Evolutionary conservation across 2,113 vertebrate genomes (phyloP).

Genomic region (Tringa solitaria): DNA sequence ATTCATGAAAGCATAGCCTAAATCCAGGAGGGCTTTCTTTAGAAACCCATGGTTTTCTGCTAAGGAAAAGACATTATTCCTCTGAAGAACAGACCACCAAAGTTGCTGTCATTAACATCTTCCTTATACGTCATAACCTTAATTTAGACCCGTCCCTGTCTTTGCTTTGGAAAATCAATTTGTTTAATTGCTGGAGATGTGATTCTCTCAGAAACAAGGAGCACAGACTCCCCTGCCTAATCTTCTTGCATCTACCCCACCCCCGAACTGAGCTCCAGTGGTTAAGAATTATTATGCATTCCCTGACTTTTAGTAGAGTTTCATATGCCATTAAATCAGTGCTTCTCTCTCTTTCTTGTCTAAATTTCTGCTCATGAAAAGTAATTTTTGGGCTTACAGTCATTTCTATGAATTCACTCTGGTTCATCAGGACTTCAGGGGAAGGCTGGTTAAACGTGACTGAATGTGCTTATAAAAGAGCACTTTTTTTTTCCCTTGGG

Average conservation of each 20-base stretch:
- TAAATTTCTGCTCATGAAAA: neutral
- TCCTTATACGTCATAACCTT: neutral
- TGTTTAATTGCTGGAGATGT: neutral
- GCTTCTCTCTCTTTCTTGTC: neutral
- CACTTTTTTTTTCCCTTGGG: neutral
- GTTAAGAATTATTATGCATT: neutral
- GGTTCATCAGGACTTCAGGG: neutral
- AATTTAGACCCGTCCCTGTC: neutral
- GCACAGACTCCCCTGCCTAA: neutral
- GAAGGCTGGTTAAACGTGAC: neutral
- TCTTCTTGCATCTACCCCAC: neutral
- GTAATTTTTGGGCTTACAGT: neutral
- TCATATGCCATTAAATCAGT: neutral
- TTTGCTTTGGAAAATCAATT: neutral
- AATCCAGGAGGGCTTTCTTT: neutral
- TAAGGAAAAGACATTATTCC: neutral
- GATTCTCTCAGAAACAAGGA: neutral
- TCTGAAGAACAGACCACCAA: neutral
- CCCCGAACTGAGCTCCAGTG: neutral
- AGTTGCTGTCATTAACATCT: neutral
- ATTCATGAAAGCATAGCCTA: neutral
- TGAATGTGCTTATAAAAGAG: neutral
- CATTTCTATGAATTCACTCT: neutral
- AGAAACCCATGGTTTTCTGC: neutral
- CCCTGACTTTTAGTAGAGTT: neutral